Base-by-base conservation (phyloP, 1,140 invertebrate genomes). In the Eurosta solidaginis region DNA sequence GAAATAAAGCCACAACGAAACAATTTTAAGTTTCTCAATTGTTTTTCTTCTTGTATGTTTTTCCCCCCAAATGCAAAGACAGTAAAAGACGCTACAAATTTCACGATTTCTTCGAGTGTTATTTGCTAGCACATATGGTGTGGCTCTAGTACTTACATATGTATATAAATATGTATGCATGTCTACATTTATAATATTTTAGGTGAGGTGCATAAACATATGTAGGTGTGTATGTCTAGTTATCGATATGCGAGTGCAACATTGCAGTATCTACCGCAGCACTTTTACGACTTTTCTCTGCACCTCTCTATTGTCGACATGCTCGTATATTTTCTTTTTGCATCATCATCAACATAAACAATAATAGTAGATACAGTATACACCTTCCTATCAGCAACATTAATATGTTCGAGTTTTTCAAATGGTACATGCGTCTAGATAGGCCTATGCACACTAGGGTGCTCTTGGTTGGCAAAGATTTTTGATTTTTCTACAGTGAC, bases 321-420 rank as follows among this genome's bases (percentile, higher is more conserved):
- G n/a, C n/a, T n/a, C n/a, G n/a, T n/a, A n/a, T n/a, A n/a, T 68
- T 42, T 68, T 20, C 40, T 68, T 68, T 68, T 40, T 68, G 59
- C 59, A 42, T 68, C 59, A 68, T 68, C 59, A 68, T 68, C 59
- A 68, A 68, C 59, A 68, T 68, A 68, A 68, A 68, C 59, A 68
- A 68, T n/a, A 68, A 68, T 68, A 68, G 33, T 68, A 68, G 59
- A 68, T 68, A 68, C 59, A 40, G 59, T 68, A 68, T 68, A 68
- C 59, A 68, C 59, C 59, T 68, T 68, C 59, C 59, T 68, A 68
- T 68, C 59, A 68, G 59, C n/a, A 33, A 68, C 59, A 20, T 42
- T 68, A 68, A 68, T 68, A 33, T 68, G 33, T 68, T 68, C 59
- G 40, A 68, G 59, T 68, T 29, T 68, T 68, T 68, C n/a, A 68